Conservation (phyloP, 2,113 vertebrate genomes). For the Actenoides hombroni region DNA sequence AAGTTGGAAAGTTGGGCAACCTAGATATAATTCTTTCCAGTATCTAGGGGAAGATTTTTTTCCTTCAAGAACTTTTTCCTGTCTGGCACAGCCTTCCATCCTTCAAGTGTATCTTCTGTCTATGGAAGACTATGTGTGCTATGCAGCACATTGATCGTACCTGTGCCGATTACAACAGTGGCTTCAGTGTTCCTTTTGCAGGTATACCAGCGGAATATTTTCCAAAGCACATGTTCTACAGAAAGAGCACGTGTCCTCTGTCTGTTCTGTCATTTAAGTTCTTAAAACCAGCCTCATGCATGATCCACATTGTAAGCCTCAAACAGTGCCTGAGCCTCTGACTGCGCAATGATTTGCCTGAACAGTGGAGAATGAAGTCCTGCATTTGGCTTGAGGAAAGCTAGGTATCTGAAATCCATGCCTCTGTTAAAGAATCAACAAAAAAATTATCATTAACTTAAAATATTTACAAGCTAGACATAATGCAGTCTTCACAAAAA, state of each 20-base stretch:
- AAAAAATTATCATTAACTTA: neutral
- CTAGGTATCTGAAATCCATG: neutral
- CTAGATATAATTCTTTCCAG: neutral
- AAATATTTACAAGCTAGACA: neutral
- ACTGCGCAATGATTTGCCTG: neutral
- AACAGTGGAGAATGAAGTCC: neutral
- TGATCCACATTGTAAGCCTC: neutral
- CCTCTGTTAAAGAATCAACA: neutral
- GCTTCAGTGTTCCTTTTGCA: neutral
- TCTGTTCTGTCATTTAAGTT: neutral
- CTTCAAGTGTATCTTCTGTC: neutral
- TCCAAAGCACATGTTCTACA: neutral
- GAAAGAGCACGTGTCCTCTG: neutral
- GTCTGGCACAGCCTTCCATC: neutral
- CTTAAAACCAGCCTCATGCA: neutral
- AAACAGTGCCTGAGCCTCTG: neutral
- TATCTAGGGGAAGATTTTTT: neutral
- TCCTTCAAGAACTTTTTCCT: neutral
- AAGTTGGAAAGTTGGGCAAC: neutral
- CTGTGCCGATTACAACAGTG: accelerated
- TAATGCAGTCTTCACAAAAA: neutral
- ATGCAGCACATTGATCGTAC: neutral
- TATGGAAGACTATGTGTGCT: neutral
- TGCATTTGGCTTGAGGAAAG: neutral
- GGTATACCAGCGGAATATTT: neutral